Conservation (phyloP, 2,888 invertebrate species). For the Sinodicranocentrus sp. region DNA sequence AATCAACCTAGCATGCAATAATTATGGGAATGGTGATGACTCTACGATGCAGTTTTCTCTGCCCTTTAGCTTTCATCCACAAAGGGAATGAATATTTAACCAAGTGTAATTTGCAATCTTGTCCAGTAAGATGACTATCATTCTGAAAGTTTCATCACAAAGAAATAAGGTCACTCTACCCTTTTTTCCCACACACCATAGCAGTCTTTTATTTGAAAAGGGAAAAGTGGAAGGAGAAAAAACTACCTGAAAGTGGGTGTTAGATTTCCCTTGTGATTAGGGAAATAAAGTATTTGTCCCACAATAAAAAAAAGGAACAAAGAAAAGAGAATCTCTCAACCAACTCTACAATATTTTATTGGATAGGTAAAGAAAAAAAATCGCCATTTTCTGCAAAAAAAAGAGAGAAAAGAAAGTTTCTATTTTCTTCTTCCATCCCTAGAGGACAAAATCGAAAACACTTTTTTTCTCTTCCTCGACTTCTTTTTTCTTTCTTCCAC, state of each 20-base stretch:
- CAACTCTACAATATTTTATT: constrained; percentile 64
- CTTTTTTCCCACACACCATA: background rate
- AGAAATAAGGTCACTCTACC: too few relatives aligned
- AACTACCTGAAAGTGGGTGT: constrained; percentile 58
- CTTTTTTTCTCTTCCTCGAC: constrained; percentile 41
- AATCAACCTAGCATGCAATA: too few relatives aligned
- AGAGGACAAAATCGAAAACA: constrained; percentile 67
- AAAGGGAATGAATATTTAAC: too few relatives aligned
- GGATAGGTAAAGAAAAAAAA: constrained; percentile 55
- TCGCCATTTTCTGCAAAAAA: constrained; percentile 60
- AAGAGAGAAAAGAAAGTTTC: constrained; percentile 49
- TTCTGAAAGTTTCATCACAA: too few relatives aligned
- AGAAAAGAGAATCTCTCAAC: constrained; percentile 29
- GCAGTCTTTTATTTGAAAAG: background rate
- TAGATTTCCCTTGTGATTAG: constrained; percentile 67
- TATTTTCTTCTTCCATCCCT: constrained; percentile 64
- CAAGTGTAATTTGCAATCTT: too few relatives aligned
- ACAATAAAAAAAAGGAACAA: constrained; percentile 53
- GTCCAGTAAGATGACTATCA: too few relatives aligned
- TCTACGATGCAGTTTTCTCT: too few relatives aligned
- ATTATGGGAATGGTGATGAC: too few relatives aligned
- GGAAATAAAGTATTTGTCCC: constrained; percentile 67
- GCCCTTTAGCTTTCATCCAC: too few relatives aligned
- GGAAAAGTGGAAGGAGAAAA: constrained; percentile 6
- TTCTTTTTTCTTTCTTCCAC: background rate